A percentile compares a stretch with the other conserved stretches of the same genome.
These are phyloP conservation scores for Xiphophorus couchianus DNA, from an alignment of 2,113 vertebrate genomes.

Conservation along the genomic window DNA sequence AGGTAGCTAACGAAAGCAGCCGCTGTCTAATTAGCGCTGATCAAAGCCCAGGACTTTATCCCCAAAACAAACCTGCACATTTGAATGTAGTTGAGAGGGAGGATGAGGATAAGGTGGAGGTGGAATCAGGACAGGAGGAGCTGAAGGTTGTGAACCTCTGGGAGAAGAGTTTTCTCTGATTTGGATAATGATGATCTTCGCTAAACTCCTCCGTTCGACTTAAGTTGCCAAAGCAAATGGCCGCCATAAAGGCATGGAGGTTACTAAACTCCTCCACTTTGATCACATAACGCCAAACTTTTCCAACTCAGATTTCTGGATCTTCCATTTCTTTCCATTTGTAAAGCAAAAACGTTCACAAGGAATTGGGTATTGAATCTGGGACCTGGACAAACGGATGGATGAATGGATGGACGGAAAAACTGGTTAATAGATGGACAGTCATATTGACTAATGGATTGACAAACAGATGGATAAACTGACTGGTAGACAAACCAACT, in stretches of 20 bases:
- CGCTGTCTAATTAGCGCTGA: slow-evolving; percentile 83
- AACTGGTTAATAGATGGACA: too few species aligned
- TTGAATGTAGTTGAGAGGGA: slow-evolving; percentile 69
- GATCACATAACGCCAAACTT: background rate
- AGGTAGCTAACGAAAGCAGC: slow-evolving; percentile 75
- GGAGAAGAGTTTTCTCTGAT: slow-evolving; percentile 35
- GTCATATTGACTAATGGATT: too few species aligned
- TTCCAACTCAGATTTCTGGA: too few species aligned
- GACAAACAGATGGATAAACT: too few species aligned
- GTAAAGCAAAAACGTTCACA: background rate
- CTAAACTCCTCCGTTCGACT: slow-evolving; percentile 22
- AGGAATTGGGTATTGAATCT: background rate
- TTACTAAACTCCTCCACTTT: slow-evolving; percentile 11
- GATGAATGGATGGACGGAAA: too few species aligned
- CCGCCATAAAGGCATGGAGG: slow-evolving; percentile 4
- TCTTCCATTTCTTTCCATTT: background rate
- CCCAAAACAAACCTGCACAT: slow-evolving; percentile 84
- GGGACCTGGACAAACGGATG: too few species aligned
- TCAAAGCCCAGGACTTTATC: slow-evolving; percentile 81
- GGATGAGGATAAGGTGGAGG: slow-evolving; percentile 47
- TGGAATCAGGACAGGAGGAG: slow-evolving; percentile 41
- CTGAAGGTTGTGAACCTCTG: slow-evolving; percentile 63
- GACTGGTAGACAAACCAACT: too few species aligned
- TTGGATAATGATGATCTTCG: slow-evolving; percentile 68
- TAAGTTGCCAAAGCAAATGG: slow-evolving; percentile 47